Base-by-base conservation (phyloP, 2,888 invertebrate genomes). In the Gisinianus flammeolus region DNA sequence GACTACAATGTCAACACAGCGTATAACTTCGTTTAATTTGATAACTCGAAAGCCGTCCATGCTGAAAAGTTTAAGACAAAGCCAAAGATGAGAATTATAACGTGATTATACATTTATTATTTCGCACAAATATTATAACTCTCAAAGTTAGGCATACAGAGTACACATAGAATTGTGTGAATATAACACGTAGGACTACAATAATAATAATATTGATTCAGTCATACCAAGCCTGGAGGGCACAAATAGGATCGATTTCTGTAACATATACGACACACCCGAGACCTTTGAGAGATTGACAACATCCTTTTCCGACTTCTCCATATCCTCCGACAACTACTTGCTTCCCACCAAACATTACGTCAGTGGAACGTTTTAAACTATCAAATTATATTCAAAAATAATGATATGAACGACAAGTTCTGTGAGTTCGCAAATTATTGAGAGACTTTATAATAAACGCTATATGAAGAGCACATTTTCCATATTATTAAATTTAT, bases 271-370 rank as follows among this genome's bases (percentile, higher is more conserved):
- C 96, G 85, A 97, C 94, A 88, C 96, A 95, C 19, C 98, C 98
- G 80, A 98, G 90, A 0, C 96, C 97, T 88, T 96, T 96, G 19
- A 98, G 88, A 6, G 97, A 96, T 87, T 97, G 96, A 83, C 96
- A 95, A 88, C 97, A 97, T 0, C 97, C 97, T 88, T 98, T 98
- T 52, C 97, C 97, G 56, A 98, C 96, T 88, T 98, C 97, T 0
- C 98, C 98, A 86, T 97, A 98, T 0, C 98, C 98, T 87, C 97
- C 97, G 62, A 98, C 93, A 0, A 95, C 93, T 0, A 97, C 95
- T 88, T 97, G 97, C 86, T 98, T 97, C 0, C 98, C 98, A 22
- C 97, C 97, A 87, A 98, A 97, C 98, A 98, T 98, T 16, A 97
- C 91, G 86, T 98, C 98, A 5, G 96, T 96, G 52, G 95, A 94